These are phyloP conservation scores for Colistium nudipinnis DNA, from an alignment of 2,113 vertebrate genomes.

Conservation along the genomic window DNA sequence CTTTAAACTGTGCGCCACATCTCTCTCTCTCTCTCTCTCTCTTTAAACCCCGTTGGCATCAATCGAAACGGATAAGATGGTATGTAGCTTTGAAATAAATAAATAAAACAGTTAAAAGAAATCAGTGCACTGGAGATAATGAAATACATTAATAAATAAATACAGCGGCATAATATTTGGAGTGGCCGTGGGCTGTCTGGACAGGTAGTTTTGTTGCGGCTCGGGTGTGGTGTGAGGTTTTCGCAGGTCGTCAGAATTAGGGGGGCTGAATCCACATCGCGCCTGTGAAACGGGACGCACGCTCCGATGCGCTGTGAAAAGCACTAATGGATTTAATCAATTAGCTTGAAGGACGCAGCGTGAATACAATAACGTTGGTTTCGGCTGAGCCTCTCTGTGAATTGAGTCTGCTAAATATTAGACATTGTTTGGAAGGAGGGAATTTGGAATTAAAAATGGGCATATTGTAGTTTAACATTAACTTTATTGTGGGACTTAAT, in stretches of 20 bases:
- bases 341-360: constrained; percentile 77
- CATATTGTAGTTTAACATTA: not conserved
- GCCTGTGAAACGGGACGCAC: constrained; percentile 57
- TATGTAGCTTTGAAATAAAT: not conserved
- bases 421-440: not conserved
- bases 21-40: constrained; percentile 34
- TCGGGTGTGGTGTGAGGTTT: constrained; percentile 13
- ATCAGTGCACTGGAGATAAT: too few species aligned
- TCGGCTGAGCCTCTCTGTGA: constrained; percentile 58
- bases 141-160: too few species aligned
- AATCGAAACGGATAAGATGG: not conserved
- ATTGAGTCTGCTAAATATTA: constrained; percentile 10
- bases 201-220: not conserved
- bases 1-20: constrained; percentile 27
- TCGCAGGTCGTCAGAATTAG: constrained; percentile 60
- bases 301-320: constrained; percentile 56
- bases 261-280: constrained; percentile 79
- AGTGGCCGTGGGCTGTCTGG: too few species aligned
- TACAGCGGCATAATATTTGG: not conserved
- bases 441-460: not conserved
- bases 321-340: constrained; percentile 81
- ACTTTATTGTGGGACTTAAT: not conserved
- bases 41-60: constrained; percentile 10
- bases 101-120: not conserved
- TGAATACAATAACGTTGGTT: constrained; percentile 84